Conservation (phyloP, 2,113 vertebrate species). For the Dunckerocampus dactyliophorus region DNA sequence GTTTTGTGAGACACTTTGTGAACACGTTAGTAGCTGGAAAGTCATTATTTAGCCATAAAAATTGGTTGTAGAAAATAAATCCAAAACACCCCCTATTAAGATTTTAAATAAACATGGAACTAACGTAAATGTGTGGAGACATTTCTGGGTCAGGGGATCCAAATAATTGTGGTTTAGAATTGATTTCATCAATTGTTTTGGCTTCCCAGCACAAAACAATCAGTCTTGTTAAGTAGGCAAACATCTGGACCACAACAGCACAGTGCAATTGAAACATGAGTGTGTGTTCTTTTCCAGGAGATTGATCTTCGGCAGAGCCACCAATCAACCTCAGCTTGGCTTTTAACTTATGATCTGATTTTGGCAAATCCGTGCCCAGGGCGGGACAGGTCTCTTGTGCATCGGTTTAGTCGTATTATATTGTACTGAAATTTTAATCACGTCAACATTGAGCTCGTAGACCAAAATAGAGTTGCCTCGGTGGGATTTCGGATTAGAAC, state of each 20-base stretch:
- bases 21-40: too few relatives aligned
- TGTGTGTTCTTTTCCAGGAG: slow-evolving; percentile 10
- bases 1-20: too few relatives aligned
- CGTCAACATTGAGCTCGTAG: too few relatives aligned
- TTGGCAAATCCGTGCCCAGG: slow-evolving; percentile 16
- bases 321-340: slow-evolving; percentile 4
- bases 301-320: neutral
- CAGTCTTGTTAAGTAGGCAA: neutral
- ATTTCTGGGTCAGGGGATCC: neutral
- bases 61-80: too few relatives aligned
- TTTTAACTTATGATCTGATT: slow-evolving; percentile 8
- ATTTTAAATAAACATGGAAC: too few relatives aligned
- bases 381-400: slow-evolving; percentile 1
- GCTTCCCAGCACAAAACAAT: slow-evolving; percentile 10
- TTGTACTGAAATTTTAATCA: too few relatives aligned
- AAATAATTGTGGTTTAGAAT: neutral
- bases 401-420: neutral
- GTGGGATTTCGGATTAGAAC: too few relatives aligned
- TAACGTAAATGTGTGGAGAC: too few relatives aligned
- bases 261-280: neutral
- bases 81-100: too few relatives aligned
- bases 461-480: too few relatives aligned
- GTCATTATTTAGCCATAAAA: too few relatives aligned
- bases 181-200: neutral
- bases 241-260: slow-evolving; percentile 15